These are phyloP conservation scores for Malthinus flaveolus DNA, from an alignment of 2,888 invertebrate genomes.

Conservation along the genomic window DNA sequence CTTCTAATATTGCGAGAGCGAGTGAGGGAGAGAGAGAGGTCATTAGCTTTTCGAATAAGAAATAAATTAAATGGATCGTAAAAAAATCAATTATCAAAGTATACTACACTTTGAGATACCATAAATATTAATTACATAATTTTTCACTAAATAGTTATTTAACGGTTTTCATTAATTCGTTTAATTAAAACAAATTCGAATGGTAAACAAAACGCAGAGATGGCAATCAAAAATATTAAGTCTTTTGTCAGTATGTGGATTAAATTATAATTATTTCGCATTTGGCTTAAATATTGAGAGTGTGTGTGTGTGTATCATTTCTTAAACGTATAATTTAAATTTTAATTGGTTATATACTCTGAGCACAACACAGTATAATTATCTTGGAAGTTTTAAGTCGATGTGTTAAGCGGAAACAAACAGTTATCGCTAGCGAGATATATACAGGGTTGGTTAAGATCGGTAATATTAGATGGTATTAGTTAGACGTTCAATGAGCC, in stretches of 20 bases:
- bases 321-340: constrained; percentile 3
- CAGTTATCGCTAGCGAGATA: constrained; percentile 6
- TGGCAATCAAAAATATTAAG: no score
- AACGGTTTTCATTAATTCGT: constrained; percentile 2
- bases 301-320: neutral
- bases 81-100: constrained; percentile 22
- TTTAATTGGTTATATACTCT: constrained; percentile 14
- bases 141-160: constrained; percentile 7
- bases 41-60: constrained; percentile 24
- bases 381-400: constrained; percentile 14
- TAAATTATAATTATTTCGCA: neutral
- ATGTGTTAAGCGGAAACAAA: constrained; percentile 20
- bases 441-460: no score
- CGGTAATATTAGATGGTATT: no score
- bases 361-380: constrained; percentile 15
- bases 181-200: neutral
- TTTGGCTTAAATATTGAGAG: no score
- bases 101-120: neutral
- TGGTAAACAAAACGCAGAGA: no score
- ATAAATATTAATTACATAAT: constrained; percentile 7
- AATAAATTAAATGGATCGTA: constrained; percentile 25
- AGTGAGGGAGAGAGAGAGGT: constrained; percentile 7
- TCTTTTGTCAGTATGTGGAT: no score
- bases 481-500: no score
- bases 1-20: neutral